These are phyloP conservation scores for Drosophila koepferae DNA, from an alignment of 2,888 invertebrate genomes.

Conservation along the genomic window DNA sequence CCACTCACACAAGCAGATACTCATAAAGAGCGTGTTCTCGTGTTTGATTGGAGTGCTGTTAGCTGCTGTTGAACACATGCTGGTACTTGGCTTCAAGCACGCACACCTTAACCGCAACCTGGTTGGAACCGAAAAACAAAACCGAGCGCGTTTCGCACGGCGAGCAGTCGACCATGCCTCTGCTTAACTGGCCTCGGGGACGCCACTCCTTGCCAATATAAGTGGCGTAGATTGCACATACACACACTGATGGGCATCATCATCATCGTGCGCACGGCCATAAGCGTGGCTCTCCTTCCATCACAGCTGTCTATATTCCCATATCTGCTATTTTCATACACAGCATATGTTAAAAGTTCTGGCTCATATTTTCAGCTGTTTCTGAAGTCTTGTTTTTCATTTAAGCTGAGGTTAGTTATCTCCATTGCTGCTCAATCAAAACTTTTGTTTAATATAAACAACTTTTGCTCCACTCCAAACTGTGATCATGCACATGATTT, in stretches of 20 bases:
- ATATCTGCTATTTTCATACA: conserved; percentile 14
- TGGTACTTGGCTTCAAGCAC: conserved; percentile 44
- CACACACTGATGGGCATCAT: conserved; percentile 21
- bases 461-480: not conserved
- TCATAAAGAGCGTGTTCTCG: conserved; percentile 15
- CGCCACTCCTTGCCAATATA: conserved; percentile 23
- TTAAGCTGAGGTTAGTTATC: not conserved
- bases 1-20: not conserved
- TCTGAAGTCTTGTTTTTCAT: conserved; percentile 2
- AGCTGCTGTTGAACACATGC: conserved; percentile 56
- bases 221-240: conserved; percentile 37
- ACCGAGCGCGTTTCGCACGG: conserved; percentile 12
- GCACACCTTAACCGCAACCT: conserved; percentile 36
- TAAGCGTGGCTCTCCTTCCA: not conserved
- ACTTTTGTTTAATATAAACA: not conserved
- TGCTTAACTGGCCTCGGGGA: conserved; percentile 32
- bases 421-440: not conserved
- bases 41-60: conserved; percentile 25
- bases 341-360: conserved; percentile 30
- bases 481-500: not conserved
- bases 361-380: conserved; percentile 3
- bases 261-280: conserved; percentile 12
- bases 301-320: conserved; percentile 24
- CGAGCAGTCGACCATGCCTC: conserved; percentile 19
- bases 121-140: conserved; percentile 12